These are phyloP conservation scores for Hirtodrosophila alboralis DNA, from an alignment of 2,888 invertebrate genomes.

Conservation along the genomic window DNA sequence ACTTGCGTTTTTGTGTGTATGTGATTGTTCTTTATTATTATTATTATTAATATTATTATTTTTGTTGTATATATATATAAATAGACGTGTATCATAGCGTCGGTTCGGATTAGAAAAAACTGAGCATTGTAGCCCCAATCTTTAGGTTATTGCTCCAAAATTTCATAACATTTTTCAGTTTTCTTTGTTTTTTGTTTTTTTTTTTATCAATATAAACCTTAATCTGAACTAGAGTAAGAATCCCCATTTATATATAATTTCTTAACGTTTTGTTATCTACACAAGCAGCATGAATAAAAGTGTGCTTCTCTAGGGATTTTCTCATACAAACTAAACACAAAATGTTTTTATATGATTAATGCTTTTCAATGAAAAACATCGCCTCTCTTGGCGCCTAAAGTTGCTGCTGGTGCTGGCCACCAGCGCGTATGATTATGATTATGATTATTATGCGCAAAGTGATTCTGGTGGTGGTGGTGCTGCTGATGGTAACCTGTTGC, in stretches of 20 bases:
- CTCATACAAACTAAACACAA: conserved; percentile 36
- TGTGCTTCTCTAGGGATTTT: conserved; percentile 10
- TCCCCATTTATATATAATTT: conserved; percentile 7
- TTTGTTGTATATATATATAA: conserved; percentile 24
- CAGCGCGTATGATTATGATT: conserved; percentile 68
- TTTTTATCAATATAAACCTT: conserved; percentile 23
- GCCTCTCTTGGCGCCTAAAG: conserved; percentile 78
- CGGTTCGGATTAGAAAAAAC: conserved; percentile 67
- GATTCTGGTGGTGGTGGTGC: conserved; percentile 42
- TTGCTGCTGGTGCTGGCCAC: conserved; percentile 72
- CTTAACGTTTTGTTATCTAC: conserved; percentile 35
- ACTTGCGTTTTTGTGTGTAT: conserved; percentile 5
- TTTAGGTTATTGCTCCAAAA: conserved; percentile 62
- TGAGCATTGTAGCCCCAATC: conserved; percentile 54
- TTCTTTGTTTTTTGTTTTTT: conserved; percentile 5
- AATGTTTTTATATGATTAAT: conserved; percentile 28
- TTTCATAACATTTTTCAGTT: conserved; percentile 23
- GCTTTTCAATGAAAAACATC: conserved; percentile 80
- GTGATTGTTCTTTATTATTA: conserved; percentile 9
- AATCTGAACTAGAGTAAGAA: conserved; percentile 51
- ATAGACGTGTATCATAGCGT: conserved; percentile 57
- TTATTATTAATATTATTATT: conserved; percentile 13
- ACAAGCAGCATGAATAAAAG: conserved; percentile 28
- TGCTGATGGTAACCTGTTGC: conserved; percentile 45
- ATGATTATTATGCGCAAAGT: conserved; percentile 56